Evolutionary conservation across 1,140 invertebrate species (phyloP).

Genomic region (Zaprionus capensis): DNA sequence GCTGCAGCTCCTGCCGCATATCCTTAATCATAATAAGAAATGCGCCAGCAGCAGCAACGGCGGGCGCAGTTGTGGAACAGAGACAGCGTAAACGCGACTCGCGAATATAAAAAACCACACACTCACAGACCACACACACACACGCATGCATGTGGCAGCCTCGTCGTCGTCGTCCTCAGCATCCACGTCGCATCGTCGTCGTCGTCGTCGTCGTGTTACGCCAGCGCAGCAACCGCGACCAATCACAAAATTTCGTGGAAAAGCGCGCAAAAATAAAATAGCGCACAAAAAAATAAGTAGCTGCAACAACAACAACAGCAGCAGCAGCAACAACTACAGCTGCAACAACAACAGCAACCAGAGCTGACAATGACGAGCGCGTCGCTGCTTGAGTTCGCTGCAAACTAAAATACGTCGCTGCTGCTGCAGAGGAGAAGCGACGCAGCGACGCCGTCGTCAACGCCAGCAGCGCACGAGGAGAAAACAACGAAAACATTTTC

Average conservation of each 20-base stretch:
- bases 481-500: slow-evolving; percentile 54
- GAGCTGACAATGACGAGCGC: slow-evolving; percentile 70
- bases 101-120: slow-evolving; percentile 61
- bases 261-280: slow-evolving; percentile 79
- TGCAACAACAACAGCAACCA: slow-evolving; percentile 56
- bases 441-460: slow-evolving; percentile 22
- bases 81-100: slow-evolving; percentile 71
- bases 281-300: slow-evolving; percentile 68
- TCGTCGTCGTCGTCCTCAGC: slow-evolving; percentile 54
- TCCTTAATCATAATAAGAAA: slow-evolving; percentile 82
- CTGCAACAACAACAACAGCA: slow-evolving; percentile 57
- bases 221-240: slow-evolving; percentile 75
- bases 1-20: slow-evolving; percentile 47
- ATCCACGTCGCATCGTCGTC: slow-evolving; percentile 47
- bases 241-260: slow-evolving; percentile 83
- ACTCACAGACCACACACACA: slow-evolving; percentile 21
- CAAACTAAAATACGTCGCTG: slow-evolving; percentile 74
- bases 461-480: slow-evolving; percentile 62
- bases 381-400: slow-evolving; percentile 57
- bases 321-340: slow-evolving; percentile 50
- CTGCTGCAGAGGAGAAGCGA: slow-evolving; percentile 15
- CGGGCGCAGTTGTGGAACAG: slow-evolving; percentile 54
- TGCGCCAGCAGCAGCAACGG: slow-evolving; percentile 61
- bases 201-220: slow-evolving; percentile 66
- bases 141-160: slow-evolving; percentile 33